phyloP scores from a whole-genome alignment of 2,113 vertebrate genomes.

The Cygnus atratus region DNA sequence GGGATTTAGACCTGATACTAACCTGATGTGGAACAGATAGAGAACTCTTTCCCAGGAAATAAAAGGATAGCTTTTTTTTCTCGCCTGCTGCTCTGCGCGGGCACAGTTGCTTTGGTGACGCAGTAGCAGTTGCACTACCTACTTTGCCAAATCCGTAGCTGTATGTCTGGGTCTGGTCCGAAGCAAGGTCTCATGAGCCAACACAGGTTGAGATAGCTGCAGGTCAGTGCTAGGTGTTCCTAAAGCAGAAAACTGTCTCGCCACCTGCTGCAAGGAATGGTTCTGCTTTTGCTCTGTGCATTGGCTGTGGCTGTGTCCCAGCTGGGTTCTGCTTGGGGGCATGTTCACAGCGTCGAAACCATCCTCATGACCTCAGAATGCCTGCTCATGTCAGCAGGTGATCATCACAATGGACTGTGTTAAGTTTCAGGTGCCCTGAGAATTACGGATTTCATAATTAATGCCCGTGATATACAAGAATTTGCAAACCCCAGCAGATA shows the following conservation, averaged over 20 bases:
- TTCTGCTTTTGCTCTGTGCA: not conserved
- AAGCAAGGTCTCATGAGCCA: not conserved
- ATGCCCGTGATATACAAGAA: not conserved
- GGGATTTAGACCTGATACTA: not conserved
- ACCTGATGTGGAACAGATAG: constrained; percentile 23
- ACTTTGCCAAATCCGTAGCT: not conserved
- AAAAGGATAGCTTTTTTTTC: not conserved
- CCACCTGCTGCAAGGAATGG: not conserved
- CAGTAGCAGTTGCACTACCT: not conserved
- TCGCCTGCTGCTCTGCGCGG: not conserved
- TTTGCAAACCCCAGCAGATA: not conserved
- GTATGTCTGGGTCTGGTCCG: not conserved
- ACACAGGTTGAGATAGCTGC: not conserved
- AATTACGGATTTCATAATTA: not conserved
- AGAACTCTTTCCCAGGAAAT: constrained; percentile 37
- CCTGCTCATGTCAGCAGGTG: not conserved
- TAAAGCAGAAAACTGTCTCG: not conserved
- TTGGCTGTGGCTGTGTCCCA: accelerated
- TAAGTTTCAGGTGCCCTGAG: not conserved
- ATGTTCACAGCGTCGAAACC: not conserved
- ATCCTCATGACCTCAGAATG: not conserved
- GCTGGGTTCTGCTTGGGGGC: accelerated
- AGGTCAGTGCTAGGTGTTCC: not conserved
- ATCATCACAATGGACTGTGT: not conserved
- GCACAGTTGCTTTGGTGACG: not conserved